Evolutionary conservation across 2,113 vertebrate species (phyloP), one percentile per base, ranked within the genome.

Genomic region (Morone saxatilis): DNA sequence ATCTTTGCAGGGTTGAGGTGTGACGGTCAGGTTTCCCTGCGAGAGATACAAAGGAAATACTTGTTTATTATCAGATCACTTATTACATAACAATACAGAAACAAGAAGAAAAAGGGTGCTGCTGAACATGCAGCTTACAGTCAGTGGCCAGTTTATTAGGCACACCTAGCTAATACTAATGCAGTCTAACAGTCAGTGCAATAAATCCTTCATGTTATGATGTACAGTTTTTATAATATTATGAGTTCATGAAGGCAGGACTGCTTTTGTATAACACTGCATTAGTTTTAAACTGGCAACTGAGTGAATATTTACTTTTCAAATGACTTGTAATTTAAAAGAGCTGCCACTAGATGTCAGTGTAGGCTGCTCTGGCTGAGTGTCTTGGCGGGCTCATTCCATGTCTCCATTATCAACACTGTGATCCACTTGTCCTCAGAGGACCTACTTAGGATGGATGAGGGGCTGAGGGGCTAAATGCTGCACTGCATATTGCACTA

Each of bases 1-100:
- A 97, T 95, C 82, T 94, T 92, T 94, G 94, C 90, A 96, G 96
- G 93, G 96, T 95, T 92, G 94, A 95, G 95, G 96, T 95, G 94
- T 94, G 96, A 93, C 94, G 68, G 87, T 97, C 90, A 87, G 91
- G 78, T 95, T 85, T 94, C 94, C 97, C 97, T 99, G 94, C 9
- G 60, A 69, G 45, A 82, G 74, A 89, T 47, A 87, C 89, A 91
- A 87, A 81, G 1, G 11, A 89, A 36, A 69, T 0, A 43, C 3
- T 54, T 20, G 22, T 41, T 78, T 31, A 79, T n/a, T 12, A 43
- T 0, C 17, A 40, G 13, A 36, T 13, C 19, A 40, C 31, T 31
- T 31, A 31, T 31, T 31, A 31, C 31, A 31, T 31, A 31, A 31
- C 2, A 31, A 31, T 31, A 31, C 31, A 31, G 31, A 31, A 31